phyloP scores from a whole-genome alignment of 2,113 vertebrate species.

The Brienomyrus longianalis region DNA sequence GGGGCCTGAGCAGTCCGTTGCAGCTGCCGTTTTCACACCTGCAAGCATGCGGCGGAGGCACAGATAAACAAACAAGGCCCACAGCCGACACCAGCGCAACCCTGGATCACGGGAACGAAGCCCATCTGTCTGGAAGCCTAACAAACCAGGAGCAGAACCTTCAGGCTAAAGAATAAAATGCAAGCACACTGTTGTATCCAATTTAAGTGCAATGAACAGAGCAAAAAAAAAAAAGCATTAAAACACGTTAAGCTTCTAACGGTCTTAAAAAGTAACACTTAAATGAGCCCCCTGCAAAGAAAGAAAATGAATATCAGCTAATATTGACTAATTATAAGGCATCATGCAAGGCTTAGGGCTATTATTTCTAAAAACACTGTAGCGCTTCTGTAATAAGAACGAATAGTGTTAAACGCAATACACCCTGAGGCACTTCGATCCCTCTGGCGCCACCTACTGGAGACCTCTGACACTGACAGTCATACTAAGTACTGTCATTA shows the following conservation, averaged over 20 bases:
- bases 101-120: not conserved
- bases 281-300: not conserved
- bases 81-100: too few relatives aligned
- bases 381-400: not conserved
- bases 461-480: not conserved
- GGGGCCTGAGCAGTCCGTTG: constrained; percentile 79
- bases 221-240: not conserved
- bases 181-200: not conserved
- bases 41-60: not conserved
- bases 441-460: constrained; percentile 23
- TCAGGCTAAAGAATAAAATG: not conserved
- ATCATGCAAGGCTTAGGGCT: not conserved
- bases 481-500: not conserved
- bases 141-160: not conserved
- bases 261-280: not conserved
- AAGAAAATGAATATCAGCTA: not conserved
- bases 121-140: not conserved
- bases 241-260: not conserved
- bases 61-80: not conserved
- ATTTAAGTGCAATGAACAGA: not conserved
- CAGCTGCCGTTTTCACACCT: constrained; percentile 80
- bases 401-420: not conserved
- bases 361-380: not conserved
- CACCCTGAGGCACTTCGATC: not conserved
- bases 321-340: not conserved